Evolutionary conservation across 2,797 vertebrate species (phyloP), one percentile per base, ranked within the genome.

Genomic region (Eospalax fontanierii): DNA sequence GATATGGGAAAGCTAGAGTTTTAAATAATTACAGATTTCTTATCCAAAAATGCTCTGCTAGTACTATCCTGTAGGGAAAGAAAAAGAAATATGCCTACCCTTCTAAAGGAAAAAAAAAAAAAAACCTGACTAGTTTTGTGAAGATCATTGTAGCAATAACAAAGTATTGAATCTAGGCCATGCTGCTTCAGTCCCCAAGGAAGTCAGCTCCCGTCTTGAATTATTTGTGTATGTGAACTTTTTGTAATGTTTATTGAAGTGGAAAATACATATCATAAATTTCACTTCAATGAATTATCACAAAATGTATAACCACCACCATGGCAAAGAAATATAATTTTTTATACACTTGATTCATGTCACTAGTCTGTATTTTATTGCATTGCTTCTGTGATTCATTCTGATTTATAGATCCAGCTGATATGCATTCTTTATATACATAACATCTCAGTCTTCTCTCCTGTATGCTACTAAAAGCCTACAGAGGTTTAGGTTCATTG

Each of bases 11-110:
- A 89, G 90, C 38, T 18, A 80, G 26, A 24, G 46, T 66, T 96
- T 94, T 95, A 87, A 75, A 91, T 94, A 95, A 95, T 70, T 81
- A 90, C 66, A 68, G 14, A 91, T 74, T 97, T 93, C 74, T 97
- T 95, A 95, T 96, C 95, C 83, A 90, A 8, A 93, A 91, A 92
- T 93, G 12, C 59, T 92, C 57, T 79, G 28, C 83, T 86, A 73
- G 1, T 87, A 85, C 75, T 88, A 57, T 21, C 66, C 94, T 94
- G 10, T 75, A 80, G 76, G 75, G 79, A 38, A 50, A 91, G 54
- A 89, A 54, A 76, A 93, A 66, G 87, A 93, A 97, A 96, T 97
- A 75, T n/a, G 26, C 68, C 83, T 90, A 19, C 75, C 71, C 89
- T 75, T 89, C 91, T 68, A 89, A 93, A 54, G 14, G 84, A 74